Evolutionary conservation across 2,888 invertebrate genomes (phyloP), one percentile per base, ranked within the genome.

Genomic region (Drosophila kokeensis): DNA sequence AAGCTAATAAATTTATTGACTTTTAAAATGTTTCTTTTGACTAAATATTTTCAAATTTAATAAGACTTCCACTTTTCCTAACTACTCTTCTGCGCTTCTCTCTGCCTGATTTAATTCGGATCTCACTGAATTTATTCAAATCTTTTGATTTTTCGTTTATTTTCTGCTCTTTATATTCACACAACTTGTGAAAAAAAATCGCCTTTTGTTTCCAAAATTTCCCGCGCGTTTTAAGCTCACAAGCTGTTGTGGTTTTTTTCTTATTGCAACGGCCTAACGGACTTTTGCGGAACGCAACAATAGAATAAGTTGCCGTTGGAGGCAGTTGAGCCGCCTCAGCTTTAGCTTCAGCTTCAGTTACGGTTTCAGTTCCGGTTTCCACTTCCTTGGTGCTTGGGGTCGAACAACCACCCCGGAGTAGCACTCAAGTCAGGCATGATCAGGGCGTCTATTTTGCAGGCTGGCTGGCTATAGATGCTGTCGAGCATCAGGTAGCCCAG

Each of bases 331-430:
- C 24, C 24, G 36, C 36, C 29, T 45, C 45, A 24, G 45, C 24
- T 45, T 45, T 24, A 15, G 45, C 15, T 45, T 24, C 21, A 45
- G 45, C 45, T 40, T 63, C 36, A 62, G 52, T 21, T 24, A 48
- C 21, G 34, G 60, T 40, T n/a, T 54, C 21, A 42, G 67, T 81
- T 83, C 85, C 82, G 76, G 83, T 84, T 76, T 76, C 50, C 60
- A 73, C 54, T 67, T 83, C 81, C 84, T 80, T 76, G 87, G 82
- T 83, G 87, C 82, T 65, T 5, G 13, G 38, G 32, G 15, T 30
- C 21, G 15, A 45, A 34, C 38, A 72, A 57, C 62, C 74, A 78
- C 81, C 78, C 72, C 72, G 42, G 63, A 70, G 54, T 34, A 50
- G 29, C 29, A 30, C 11, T 42, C 36, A 49, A 58, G n/a, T 10